Conservation (phyloP, 2,797 vertebrate genomes). For the Paramormyrops hopkinsi region DNA sequence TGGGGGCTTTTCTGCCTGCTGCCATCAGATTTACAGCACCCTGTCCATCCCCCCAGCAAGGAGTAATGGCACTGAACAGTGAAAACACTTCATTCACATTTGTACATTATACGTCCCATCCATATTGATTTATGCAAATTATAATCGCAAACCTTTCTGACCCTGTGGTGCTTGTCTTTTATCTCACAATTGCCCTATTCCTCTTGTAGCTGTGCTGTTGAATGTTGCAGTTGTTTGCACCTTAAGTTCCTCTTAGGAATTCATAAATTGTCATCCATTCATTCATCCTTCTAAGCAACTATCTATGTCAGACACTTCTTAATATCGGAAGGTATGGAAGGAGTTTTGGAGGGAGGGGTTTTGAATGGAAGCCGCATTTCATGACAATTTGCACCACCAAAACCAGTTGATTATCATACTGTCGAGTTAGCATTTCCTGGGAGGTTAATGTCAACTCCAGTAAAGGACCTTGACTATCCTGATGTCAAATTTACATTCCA, state of each 20-base stretch:
- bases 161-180: not conserved
- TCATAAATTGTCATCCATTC: not conserved
- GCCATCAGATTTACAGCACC: not conserved
- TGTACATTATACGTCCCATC: not conserved
- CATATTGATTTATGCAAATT: slow-evolving; percentile 2
- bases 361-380: not conserved
- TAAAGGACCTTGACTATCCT: not conserved
- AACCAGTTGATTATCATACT: not conserved
- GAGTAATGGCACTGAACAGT: not conserved
- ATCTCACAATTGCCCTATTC: not conserved
- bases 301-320: not conserved
- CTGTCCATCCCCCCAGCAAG: not conserved
- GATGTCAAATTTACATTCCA: not conserved
- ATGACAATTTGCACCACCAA: not conserved
- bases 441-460: not conserved
- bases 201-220: not conserved
- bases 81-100: not conserved
- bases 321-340: not conserved
- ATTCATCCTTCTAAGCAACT: not conserved
- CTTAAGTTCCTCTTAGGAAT: not conserved
- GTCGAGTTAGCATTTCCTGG: not conserved
- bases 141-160: not conserved
- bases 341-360: not conserved
- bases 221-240: not conserved
- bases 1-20: not conserved